Evolutionary conservation across 2,113 vertebrate species (phyloP), one percentile per base, ranked within the genome.

Genomic region (Nannospalax galili): DNA sequence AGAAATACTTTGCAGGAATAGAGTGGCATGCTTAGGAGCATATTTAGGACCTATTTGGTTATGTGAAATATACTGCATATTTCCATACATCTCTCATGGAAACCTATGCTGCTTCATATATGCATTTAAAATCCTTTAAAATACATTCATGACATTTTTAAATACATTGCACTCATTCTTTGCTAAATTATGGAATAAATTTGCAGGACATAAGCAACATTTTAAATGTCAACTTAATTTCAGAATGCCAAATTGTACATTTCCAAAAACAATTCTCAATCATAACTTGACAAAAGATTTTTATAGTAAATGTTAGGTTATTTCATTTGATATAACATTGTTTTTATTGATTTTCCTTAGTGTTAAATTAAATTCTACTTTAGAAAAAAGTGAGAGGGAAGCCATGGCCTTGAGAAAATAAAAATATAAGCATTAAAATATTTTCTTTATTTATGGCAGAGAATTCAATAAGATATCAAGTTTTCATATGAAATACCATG

Each of bases 181-280:
- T 92, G 79, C n/a, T 85, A 58, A 70, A 90, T 93, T 28, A 42
- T 67, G 15, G 3, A 35, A 26, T 77, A 77, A 52, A 79, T 62
- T 70, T 67, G 37, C 1, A 9, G 2, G 3, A 56, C 88, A 32
- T n/a, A 74, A 96, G 30, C 1, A 64, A 4, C 3, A 26, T 72
- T 93, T 96, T 37, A 73, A 94, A 4, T 64, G 77, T 35, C n/a
- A 10, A 7, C 37, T 64, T 62, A 37, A 30, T 79, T 72, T 93
- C 69, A 91, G 52, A 58, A 9, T 19, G 1, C 64, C 37, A 62
- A 5, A 0, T 0, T 1, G 35, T 30, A 0, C 0, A 30, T 70
- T 17, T 78, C 37, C 16, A 82, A 26, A 85, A 30, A 17, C 45
- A 45, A 77, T 48, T 91, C 81, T 32, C 58, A 92, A 74, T 28